phyloP scores from a whole-genome alignment of 2,888 invertebrate genomes.

The Dynastes hyllus region DNA sequence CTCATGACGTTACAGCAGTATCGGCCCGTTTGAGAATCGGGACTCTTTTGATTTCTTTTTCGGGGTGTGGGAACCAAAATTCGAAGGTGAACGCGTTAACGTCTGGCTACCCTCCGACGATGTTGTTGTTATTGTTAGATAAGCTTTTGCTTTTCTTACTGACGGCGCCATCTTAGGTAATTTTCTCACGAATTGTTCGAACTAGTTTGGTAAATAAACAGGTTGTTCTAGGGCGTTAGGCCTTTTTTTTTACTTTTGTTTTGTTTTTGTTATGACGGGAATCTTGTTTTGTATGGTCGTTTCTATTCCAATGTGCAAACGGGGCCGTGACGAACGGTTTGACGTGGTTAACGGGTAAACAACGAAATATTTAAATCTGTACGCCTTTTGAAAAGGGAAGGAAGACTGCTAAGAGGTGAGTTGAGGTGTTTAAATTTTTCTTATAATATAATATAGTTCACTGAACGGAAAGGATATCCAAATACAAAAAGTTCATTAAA shows the following conservation, averaged over 20 bases:
- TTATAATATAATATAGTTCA: too few species aligned
- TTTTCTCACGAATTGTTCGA: conserved; percentile 24
- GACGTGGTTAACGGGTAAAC: neutral
- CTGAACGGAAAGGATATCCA: too few species aligned
- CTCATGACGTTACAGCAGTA: neutral
- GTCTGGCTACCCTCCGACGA: neutral
- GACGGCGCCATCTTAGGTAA: conserved; percentile 9
- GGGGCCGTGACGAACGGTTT: neutral
- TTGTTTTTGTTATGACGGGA: conserved; percentile 31
- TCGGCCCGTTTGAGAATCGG: conserved; percentile 21
- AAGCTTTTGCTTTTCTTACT: neutral
- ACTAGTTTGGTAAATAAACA: conserved; percentile 4
- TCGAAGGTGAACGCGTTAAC: neutral
- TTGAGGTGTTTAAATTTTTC: too few species aligned
- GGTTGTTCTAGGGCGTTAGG: neutral
- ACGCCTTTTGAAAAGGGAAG: neutral
- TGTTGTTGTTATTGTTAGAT: conserved; percentile 23
- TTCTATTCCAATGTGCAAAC: too few species aligned
- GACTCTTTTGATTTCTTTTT: neutral
- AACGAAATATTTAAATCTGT: neutral
- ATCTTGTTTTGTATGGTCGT: neutral
- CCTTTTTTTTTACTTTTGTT: neutral
- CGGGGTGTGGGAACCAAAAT: conserved; percentile 17
- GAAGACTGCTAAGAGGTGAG: neutral
- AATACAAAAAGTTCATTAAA: too few species aligned